Evolutionary conservation across 2,888 invertebrate genomes (phyloP).

Genomic region (Notocelia uddmanniana): DNA sequence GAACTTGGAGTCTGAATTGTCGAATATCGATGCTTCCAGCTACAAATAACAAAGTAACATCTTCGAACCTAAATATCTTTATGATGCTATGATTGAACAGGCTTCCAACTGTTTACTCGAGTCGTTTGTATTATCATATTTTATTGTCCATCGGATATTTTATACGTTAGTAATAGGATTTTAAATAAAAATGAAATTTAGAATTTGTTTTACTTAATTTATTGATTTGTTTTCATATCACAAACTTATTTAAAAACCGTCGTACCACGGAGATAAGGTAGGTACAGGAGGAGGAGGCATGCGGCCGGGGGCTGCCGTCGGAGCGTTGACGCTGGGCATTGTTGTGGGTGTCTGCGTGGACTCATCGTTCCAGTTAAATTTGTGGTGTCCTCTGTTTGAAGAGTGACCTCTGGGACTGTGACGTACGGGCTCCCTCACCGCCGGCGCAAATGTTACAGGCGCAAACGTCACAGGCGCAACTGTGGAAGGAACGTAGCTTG

Average conservation of each 20-base stretch:
- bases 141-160: not conserved
- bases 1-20: too few species aligned
- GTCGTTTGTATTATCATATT: not conserved
- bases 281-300: constrained; percentile 58
- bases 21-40: too few species aligned
- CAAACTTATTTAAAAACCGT: constrained; percentile 62
- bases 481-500: constrained; percentile 11
- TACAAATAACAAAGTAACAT: too few species aligned
- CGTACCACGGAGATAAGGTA: constrained; percentile 65
- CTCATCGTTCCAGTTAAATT: constrained; percentile 56
- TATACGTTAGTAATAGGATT: not conserved
- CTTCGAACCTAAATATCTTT: not conserved
- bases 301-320: constrained; percentile 39
- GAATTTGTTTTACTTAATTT: not conserved
- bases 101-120: not conserved
- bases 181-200: not conserved
- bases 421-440: constrained; percentile 23
- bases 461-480: constrained; percentile 1
- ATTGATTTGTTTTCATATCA: constrained; percentile 8
- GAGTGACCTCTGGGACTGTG: constrained; percentile 25
- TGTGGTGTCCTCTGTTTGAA: constrained; percentile 56
- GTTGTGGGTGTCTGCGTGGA: constrained; percentile 26
- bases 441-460: not conserved
- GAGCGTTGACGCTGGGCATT: constrained; percentile 11
- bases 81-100: not conserved